These are phyloP conservation scores for Macropus fuliginosus DNA, from an alignment of 2,797 vertebrate species.

Conservation along the genomic window DNA sequence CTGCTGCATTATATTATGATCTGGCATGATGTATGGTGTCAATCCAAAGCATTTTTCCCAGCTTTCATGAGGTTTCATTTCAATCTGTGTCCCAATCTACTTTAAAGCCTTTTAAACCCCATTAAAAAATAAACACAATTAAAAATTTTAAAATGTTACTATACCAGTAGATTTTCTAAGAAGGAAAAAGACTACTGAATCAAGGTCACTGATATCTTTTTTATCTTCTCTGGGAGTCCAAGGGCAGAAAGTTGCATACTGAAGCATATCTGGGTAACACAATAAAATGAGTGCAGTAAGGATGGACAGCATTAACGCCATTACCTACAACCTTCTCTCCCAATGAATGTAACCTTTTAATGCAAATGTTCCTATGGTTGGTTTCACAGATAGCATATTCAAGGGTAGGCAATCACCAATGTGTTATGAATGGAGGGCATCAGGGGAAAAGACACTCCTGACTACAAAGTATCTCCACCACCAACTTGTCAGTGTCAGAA, in stretches of 20 bases:
- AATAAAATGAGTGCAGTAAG: conserved; percentile 84
- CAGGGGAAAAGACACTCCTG: conserved; percentile 18
- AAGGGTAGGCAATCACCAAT: conserved; percentile 49
- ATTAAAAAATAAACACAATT: conserved; percentile 74
- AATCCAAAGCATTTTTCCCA: conserved; percentile 56
- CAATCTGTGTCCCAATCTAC: conserved; percentile 24
- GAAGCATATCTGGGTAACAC: conserved; percentile 83
- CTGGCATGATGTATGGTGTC: conserved; percentile 53
- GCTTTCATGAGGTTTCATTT: conserved; percentile 44
- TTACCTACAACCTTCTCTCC: conserved; percentile 71
- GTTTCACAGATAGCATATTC: conserved; percentile 1
- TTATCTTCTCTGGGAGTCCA: conserved; percentile 76
- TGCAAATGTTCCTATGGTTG: conserved; percentile 42
- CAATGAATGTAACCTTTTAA: conserved; percentile 55
- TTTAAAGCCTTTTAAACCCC: conserved; percentile 66
- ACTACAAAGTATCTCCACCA: conserved; percentile 31
- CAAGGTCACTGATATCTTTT: conserved; percentile 63
- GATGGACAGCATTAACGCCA: conserved; percentile 80
- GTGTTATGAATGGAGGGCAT: conserved; percentile 40
- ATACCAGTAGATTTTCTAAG: conserved; percentile 41
- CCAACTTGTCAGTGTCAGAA: neutral
- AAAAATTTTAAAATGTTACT: conserved; percentile 64
- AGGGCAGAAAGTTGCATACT: conserved; percentile 81
- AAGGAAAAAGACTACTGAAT: conserved; percentile 58
- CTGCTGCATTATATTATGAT: conserved; percentile 66